Evolutionary conservation across 2,888 invertebrate genomes (phyloP), one percentile per base, ranked within the genome.

Genomic region (Melinaea menophilus): DNA sequence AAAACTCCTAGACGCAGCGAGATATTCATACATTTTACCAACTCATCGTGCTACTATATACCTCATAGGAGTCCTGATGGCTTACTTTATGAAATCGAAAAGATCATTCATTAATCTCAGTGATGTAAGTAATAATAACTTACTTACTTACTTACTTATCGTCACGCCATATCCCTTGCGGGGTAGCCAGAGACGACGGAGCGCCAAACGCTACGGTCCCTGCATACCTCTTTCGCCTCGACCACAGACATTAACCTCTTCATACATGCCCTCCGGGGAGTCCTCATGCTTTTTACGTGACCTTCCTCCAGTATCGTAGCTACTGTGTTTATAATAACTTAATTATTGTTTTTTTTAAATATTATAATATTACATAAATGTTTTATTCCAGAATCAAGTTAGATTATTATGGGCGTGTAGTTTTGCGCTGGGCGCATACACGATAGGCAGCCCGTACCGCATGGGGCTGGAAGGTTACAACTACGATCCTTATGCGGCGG

Each of bases 41-140:
- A 91, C 91, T 0, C 92, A 92, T 65, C 81, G 92, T 56, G 88
- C 91, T 0, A 92, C 92, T 2, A 91, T 92, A 54, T 92, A 92
- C 75, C 80, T 92, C 3, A 90, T 92, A 64, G 92, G 92, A 2
- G 87, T 92, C n/a, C 75, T 85, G 2, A 85, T 92, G 81, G 92
- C 92, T 1, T 92, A 90, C 73, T 79, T 88, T 54, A 83, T 92
- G 71, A 84, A 84, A 65, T 80, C 85, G 2, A 87, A 87, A 71
- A 85, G 82, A 68, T 76, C 86, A 13, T 83, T 81, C 64, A 76
- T 85, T 59, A 81, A 77, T 45, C 76, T 92, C 5, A 83, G 81
- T 57, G 82, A 77, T 71, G 92, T 92, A 77, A 85, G 87, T 80
- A 67, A 37, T 5, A 41, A 5, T 9, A 9, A 41, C 41, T 41